Evolutionary conservation across 2,888 invertebrate genomes (phyloP).

Genomic region (Tetragnatha montana): DNA sequence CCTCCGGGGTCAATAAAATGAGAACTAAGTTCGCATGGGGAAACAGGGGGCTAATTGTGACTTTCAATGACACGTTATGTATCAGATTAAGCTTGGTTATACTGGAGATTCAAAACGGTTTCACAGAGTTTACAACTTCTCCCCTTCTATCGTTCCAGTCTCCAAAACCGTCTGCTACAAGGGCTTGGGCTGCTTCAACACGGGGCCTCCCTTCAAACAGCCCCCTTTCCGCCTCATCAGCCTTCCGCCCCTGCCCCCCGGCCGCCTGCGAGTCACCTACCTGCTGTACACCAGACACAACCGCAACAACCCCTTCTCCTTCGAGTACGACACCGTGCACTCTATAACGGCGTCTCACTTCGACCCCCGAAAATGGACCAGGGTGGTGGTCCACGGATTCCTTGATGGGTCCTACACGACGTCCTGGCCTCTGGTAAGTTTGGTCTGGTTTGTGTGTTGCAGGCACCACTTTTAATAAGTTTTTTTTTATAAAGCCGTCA

Average conservation of each 20-base stretch:
- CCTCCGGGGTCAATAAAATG: too few species aligned
- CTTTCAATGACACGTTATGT: too few species aligned
- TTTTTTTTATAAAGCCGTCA: background rate
- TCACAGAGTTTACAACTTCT: too few species aligned
- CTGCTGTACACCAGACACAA: constrained; percentile 37
- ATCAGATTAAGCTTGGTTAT: too few species aligned
- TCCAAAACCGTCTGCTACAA: constrained; percentile 26
- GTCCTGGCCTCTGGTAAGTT: constrained; percentile 26
- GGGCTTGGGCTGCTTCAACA: constrained; percentile 18
- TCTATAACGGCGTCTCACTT: constrained; percentile 10
- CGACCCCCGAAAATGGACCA: constrained; percentile 16
- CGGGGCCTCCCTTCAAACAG: constrained; percentile 26
- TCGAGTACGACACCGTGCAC: background rate
- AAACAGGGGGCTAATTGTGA: too few species aligned
- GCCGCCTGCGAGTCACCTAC: constrained; percentile 26
- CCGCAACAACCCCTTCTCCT: constrained; percentile 29
- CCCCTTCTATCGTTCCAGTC: background rate
- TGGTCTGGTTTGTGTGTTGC: too few species aligned
- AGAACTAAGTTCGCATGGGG: too few species aligned
- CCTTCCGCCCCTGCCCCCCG: constrained; percentile 36
- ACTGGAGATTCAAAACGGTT: too few species aligned
- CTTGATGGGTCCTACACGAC: constrained; percentile 13
- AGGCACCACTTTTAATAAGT: too few species aligned
- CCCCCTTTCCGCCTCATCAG: constrained; percentile 43
- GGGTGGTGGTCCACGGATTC: constrained; percentile 24